Evolutionary conservation across 1,140 invertebrate genomes (phyloP), one percentile per base, ranked within the genome.

Genomic region (Vanessa tameamea): DNA sequence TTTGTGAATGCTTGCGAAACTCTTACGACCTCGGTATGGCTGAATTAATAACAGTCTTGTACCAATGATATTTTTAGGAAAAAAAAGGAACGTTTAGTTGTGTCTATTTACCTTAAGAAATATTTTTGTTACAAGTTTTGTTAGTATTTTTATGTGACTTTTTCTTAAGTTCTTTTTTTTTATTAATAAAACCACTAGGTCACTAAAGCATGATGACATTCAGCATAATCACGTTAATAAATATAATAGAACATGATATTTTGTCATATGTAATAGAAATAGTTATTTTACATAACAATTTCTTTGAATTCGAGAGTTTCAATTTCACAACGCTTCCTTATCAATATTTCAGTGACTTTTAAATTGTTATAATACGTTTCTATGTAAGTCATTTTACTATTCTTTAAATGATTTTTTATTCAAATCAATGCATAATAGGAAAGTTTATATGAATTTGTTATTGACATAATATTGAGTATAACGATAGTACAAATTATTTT

Each of bases 1-100:
- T 51, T 57, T 53, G 50, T 48, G n/a, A 8, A 55, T 43, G 2
- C 31, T 55, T 55, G 65, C 53, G 23, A 69, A 69, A 69, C 26
- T 59, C 43, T 23, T 47, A 26, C 66, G 53, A 59, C 66, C 66
- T 69, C 37, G 16, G 37, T 14, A 1, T 15, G 48, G 37, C 37
- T 43, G 37, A 43, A 43, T 43, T 43, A 43, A 43, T 43, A 43
- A 43, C 37, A 43, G 37, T 43, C 37, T 43, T 43, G 9, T 43
- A 43, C 37, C 3, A 11, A 3, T 1, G 6, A 43, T 43, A 43
- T 43, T 43, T 43, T 43, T 50, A 12, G 1, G 1, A 1, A 50
- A 50, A 50, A 50, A 50, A 50, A 50, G 6, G 2, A 43, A 43
- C 8, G 37, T 43, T 43, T 43, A 9, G 37, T 6, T 43, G 9